Evolutionary conservation across 2,888 invertebrate species (phyloP).

Genomic region (Liposcelis brunnea): DNA sequence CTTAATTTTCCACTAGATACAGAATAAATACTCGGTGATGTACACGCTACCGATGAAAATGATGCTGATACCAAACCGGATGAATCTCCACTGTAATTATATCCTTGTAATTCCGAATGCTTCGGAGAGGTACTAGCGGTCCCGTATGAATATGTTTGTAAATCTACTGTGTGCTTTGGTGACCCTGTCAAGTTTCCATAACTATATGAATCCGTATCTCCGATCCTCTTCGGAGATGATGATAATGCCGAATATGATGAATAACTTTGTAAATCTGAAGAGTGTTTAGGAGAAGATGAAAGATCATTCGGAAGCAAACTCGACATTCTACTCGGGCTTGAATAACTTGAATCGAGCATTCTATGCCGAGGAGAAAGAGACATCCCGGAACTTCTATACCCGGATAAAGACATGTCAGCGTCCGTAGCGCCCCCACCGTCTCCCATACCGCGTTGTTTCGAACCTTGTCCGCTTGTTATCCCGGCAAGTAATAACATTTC

Average conservation of each 20-base stretch:
- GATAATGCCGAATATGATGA: not conserved
- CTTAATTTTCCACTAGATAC: constrained; percentile 26
- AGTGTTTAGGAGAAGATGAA: too few species aligned
- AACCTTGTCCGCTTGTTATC: not conserved
- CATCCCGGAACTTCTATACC: constrained; percentile 4
- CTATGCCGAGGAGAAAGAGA: constrained; percentile 20
- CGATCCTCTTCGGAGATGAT: not conserved
- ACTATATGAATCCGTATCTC: not conserved
- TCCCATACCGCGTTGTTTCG: constrained; percentile 23
- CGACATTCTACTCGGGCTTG: not conserved
- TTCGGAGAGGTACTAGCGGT: constrained; percentile 1
- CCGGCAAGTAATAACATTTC: constrained; percentile 35
- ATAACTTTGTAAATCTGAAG: too few species aligned
- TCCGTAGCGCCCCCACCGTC: constrained; percentile 43
- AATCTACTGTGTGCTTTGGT: constrained; percentile 2
- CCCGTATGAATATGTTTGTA: not conserved
- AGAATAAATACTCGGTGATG: constrained; percentile 34
- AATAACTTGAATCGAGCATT: not conserved
- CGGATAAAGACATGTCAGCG: constrained; percentile 29
- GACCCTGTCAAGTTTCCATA: constrained; percentile 3
- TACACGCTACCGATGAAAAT: constrained; percentile 30
- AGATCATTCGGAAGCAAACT: too few species aligned
- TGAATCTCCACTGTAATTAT: constrained; percentile 10
- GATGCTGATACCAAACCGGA: constrained; percentile 23
- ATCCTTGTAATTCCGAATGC: constrained; percentile 3